Conservation (phyloP, 2,113 vertebrate species). For the Gambusia holbrooki region DNA sequence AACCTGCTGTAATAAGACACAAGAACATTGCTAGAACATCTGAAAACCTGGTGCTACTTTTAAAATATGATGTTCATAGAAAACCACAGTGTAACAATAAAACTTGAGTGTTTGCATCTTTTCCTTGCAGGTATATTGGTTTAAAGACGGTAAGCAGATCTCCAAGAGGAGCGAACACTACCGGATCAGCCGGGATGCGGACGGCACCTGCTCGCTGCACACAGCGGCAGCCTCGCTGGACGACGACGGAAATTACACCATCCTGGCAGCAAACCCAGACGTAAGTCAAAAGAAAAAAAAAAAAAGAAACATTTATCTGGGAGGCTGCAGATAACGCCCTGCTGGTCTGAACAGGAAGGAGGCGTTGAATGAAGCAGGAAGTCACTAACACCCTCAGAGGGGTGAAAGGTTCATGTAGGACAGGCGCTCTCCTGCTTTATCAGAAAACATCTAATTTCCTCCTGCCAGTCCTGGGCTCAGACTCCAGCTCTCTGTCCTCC, state of each 20-base stretch:
- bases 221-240: constrained; percentile 88
- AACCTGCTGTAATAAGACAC: constrained; percentile 39
- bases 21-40: constrained; percentile 18
- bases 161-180: constrained; percentile 96
- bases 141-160: constrained; percentile 99
- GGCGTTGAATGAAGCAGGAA: constrained; percentile 62
- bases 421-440: constrained; percentile 20
- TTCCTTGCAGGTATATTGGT: constrained; percentile 93
- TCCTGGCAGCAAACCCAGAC: constrained; percentile 94
- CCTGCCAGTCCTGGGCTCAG: constrained; percentile 27
- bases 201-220: constrained; percentile 92
- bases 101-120: neutral
- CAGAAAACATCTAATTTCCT: constrained; percentile 45
- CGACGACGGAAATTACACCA: constrained; percentile 98
- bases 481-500: constrained; percentile 7
- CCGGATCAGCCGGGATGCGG: constrained; percentile 87
- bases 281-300: constrained; percentile 69
- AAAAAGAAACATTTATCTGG: neutral
- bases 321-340: constrained; percentile 33
- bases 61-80: constrained; percentile 53
- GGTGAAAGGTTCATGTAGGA: constrained; percentile 48
- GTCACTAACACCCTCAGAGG: constrained; percentile 30
- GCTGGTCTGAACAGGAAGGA: constrained; percentile 49
- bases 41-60: constrained; percentile 7
- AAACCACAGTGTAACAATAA: neutral